Conservation (phyloP, 2,888 invertebrate species). For the Chironomus riparius region DNA sequence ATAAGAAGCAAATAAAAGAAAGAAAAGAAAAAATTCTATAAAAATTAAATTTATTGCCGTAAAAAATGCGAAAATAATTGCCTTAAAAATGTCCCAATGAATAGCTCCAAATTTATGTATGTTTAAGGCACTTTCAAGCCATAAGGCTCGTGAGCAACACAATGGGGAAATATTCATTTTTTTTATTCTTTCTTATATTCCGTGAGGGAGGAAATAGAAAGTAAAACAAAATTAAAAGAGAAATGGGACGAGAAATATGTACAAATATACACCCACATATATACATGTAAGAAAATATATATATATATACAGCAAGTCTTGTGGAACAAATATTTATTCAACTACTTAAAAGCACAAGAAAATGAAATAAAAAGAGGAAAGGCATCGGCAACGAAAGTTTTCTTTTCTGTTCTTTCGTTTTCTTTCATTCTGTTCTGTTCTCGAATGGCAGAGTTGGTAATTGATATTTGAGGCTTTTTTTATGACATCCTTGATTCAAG, state of each 20-base stretch:
- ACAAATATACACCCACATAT: neutral
- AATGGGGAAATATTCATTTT: neutral
- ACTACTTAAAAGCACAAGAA: conserved; percentile 2
- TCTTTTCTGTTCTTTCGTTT: neutral
- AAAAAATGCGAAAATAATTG: conserved; percentile 9
- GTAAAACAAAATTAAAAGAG: neutral
- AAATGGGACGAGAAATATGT: neutral
- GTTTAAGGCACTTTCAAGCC: neutral
- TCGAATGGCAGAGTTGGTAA: too few species aligned
- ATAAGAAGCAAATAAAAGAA: neutral
- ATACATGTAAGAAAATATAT: neutral
- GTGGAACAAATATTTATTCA: neutral
- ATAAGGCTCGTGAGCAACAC: neutral
- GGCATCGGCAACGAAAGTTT: neutral
- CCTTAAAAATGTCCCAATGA: neutral
- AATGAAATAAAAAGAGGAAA: too few species aligned
- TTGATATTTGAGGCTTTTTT: too few species aligned
- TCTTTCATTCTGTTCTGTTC: too few species aligned
- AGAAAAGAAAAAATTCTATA: neutral
- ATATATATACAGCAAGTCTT: neutral
- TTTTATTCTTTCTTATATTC: neutral
- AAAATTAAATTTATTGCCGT: conserved; percentile 5
- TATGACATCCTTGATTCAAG: too few species aligned
- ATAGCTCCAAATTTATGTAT: neutral
- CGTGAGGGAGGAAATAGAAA: neutral